Evolutionary conservation across 1,140 invertebrate species (phyloP).

Genomic region (Brachionus paranguensis): DNA sequence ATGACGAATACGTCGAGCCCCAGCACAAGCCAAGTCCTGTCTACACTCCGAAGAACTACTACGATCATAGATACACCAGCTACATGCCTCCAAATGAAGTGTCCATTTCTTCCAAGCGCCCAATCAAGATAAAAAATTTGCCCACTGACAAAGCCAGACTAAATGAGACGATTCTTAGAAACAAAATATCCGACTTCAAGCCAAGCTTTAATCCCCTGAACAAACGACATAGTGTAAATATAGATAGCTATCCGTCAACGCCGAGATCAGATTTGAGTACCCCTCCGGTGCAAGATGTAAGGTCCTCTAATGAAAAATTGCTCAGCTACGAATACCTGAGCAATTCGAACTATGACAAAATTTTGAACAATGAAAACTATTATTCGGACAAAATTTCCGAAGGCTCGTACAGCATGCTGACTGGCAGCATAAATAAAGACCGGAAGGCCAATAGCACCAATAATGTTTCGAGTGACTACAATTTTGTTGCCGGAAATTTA

Average conservation of each 20-base stretch:
- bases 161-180: neutral
- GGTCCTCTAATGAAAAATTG: neutral
- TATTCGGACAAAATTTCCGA: neutral
- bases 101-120: neutral
- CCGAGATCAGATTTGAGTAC: neutral
- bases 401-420: neutral
- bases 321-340: neutral
- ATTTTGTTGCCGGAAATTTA: neutral
- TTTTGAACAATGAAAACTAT: neutral
- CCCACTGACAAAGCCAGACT: neutral
- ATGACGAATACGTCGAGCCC: neutral
- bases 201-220: neutral
- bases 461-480: neutral
- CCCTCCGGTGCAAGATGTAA: neutral
- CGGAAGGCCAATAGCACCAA: neutral
- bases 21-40: neutral
- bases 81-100: neutral
- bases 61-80: neutral
- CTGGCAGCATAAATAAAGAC: neutral
- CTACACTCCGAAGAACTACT: neutral
- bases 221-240: conserved; percentile 14
- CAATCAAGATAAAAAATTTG: neutral
- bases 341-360: neutral
- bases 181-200: neutral
- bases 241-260: neutral